These are phyloP conservation scores for Caenorhabditis sulstoni DNA, from an alignment of 2,888 invertebrate species.

Conservation along the genomic window DNA sequence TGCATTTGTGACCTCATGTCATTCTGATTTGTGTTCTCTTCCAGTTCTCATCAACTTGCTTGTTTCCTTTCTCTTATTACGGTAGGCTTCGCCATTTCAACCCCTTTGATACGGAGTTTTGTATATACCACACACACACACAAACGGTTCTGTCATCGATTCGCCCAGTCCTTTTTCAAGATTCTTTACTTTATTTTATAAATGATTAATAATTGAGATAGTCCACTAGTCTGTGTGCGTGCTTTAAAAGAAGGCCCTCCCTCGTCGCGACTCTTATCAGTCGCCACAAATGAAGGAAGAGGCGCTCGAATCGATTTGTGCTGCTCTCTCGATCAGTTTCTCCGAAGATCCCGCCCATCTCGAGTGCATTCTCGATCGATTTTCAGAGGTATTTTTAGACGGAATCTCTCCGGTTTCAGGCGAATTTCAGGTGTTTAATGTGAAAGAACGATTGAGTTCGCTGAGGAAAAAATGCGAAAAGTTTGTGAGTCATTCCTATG, in stretches of 20 bases:
- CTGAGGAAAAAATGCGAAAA: conserved; percentile 42
- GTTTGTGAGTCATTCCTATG: conserved; percentile 32
- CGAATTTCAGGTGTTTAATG: conserved; percentile 38
- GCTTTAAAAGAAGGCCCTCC: conserved; percentile 1
- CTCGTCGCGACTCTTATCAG: conserved; percentile 9
- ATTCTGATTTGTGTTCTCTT: background rate
- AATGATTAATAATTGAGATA: conserved; percentile 16
- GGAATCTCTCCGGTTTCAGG: background rate
- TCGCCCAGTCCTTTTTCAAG: background rate
- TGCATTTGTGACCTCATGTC: conserved; percentile 10
- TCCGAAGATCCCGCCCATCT: conserved; percentile 42
- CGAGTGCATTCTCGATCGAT: conserved; percentile 34
- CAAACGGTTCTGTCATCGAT: conserved; percentile 33
- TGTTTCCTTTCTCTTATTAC: conserved; percentile 1
- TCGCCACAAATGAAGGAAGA: conserved; percentile 51
- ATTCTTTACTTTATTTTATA: background rate
- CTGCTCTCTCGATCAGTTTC: conserved; percentile 53
- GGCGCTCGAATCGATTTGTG: conserved; percentile 56
- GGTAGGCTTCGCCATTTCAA: conserved; percentile 33
- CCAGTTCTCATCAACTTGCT: conserved; percentile 5
- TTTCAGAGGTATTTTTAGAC: conserved; percentile 37
- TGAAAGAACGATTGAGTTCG: conserved; percentile 13
- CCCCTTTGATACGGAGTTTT: conserved; percentile 38
- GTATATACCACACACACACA: conserved; percentile 13
- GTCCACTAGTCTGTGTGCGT: background rate